Conservation (phyloP, 2,888 invertebrate species). For the Caenorhabditis sulstoni region DNA sequence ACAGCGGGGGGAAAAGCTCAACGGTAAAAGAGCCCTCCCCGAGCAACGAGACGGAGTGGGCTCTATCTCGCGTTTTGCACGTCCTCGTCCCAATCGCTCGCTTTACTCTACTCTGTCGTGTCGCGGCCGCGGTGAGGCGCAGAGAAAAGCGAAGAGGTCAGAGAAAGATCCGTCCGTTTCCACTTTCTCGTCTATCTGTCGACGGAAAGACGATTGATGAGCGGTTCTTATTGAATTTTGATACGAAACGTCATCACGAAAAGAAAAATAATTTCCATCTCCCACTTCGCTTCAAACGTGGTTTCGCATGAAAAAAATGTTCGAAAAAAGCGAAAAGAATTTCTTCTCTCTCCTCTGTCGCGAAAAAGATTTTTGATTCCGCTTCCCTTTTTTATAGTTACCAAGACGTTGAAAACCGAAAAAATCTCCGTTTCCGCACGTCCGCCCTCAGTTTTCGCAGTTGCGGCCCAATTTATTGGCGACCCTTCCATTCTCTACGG, state of each 20-base stretch:
- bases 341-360: not conserved
- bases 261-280: not conserved
- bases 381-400: no score
- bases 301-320: not conserved
- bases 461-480: not conserved
- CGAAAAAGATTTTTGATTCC: no score
- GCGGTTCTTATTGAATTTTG: conserved; percentile 14
- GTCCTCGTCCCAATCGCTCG: conserved; percentile 6
- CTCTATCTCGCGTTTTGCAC: conserved; percentile 31
- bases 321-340: not conserved
- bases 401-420: not conserved
- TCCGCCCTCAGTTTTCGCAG: not conserved
- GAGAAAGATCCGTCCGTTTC: conserved; percentile 34
- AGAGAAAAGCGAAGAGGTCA: conserved; percentile 19
- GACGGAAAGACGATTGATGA: not conserved
- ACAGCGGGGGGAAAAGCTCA: conserved; percentile 1
- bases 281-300: not conserved
- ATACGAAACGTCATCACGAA: conserved; percentile 7
- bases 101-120: not conserved
- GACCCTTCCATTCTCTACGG: not conserved
- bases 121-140: not conserved
- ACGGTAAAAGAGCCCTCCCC: conserved; percentile 1
- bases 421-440: not conserved
- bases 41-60: not conserved
- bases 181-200: conserved; percentile 5